phyloP scores from a whole-genome alignment of 1,140 invertebrate species.

The Andrena cerasifolii region DNA sequence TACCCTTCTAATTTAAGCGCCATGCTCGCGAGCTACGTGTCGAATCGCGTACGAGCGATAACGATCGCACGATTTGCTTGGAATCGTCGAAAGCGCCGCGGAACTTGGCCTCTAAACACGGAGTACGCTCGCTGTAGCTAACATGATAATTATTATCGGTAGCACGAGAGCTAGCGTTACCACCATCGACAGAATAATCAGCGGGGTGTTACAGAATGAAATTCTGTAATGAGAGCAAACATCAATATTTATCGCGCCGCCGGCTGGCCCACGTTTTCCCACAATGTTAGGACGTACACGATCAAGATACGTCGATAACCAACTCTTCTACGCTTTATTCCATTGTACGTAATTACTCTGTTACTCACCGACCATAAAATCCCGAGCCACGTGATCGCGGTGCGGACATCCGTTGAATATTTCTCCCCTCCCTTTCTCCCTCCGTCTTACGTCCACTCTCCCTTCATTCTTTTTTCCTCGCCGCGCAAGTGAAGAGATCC shows the following conservation, averaged over 20 bases:
- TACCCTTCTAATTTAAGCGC: neutral
- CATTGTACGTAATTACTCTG: conserved; percentile 62
- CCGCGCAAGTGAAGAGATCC: neutral
- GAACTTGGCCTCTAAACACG: neutral
- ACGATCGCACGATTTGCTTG: neutral
- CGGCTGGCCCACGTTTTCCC: conserved; percentile 40
- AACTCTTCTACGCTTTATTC: conserved; percentile 55
- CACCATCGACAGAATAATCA: conserved; percentile 40
- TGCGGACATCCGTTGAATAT: conserved; percentile 54
- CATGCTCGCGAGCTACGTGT: neutral
- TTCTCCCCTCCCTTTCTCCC: conserved; percentile 4
- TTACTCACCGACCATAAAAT: conserved; percentile 62
- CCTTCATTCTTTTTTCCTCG: neutral
- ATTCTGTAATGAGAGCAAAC: conserved; percentile 36
- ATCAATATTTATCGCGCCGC: conserved; percentile 58
- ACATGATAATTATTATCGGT: conserved; percentile 18
- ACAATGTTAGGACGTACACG: conserved; percentile 54
- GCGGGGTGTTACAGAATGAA: neutral
- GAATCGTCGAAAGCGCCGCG: neutral
- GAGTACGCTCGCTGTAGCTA: neutral
- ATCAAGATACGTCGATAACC: conserved; percentile 57
- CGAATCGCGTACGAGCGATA: neutral
- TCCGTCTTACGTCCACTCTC: neutral
- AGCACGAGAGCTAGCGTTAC: neutral
- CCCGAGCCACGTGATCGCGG: conserved; percentile 45